Percentiles rank a stretch among this genome's conserved stretches.
These are phyloP conservation scores for Apostichopus parvimensis DNA, from an alignment of 35 echinoderm and acorn worm genomes.

Conservation along the genomic window DNA sequence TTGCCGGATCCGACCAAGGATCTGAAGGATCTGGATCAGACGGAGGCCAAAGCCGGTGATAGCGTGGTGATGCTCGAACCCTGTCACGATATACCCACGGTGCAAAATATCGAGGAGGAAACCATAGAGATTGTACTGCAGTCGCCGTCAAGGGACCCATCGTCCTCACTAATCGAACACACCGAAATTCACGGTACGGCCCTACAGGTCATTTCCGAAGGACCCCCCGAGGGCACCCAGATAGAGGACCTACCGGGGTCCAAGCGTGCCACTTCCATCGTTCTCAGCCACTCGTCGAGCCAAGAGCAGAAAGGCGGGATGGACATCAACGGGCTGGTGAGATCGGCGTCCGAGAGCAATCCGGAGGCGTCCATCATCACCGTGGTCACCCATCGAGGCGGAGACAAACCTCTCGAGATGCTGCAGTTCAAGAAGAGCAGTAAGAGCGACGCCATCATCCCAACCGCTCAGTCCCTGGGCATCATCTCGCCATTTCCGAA, in stretches of 20 bases:
- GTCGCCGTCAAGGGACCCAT: not conserved
- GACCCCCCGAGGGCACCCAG: not conserved
- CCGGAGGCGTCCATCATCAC: conserved; percentile 85
- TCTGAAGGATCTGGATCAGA: not conserved
- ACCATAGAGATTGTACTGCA: not conserved
- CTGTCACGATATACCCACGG: not conserved
- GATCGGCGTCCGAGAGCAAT: conserved; percentile 73
- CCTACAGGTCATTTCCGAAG: not conserved
- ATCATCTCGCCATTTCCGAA: conserved; percentile 83
- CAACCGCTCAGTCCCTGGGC: conserved; percentile 85
- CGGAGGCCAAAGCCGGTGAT: not conserved
- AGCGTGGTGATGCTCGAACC: not conserved
- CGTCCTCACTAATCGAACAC: not conserved
- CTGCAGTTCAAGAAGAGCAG: conserved; percentile 90
- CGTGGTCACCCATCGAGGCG: conserved; percentile 70
- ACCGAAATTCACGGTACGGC: not conserved
- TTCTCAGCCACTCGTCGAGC: not conserved
- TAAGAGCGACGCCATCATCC: conserved; percentile 94
- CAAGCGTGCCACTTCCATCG: not conserved
- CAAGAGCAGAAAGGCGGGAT: conserved; percentile 4
- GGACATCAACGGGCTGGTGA: conserved; percentile 74
- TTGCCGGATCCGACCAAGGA: not conserved
- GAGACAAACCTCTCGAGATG: conserved; percentile 58
- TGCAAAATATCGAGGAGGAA: not conserved
- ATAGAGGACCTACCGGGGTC: conserved; percentile 10